Base-by-base conservation (phyloP, 2,888 invertebrate genomes). In the Hydroisotoma schaefferi region DNA sequence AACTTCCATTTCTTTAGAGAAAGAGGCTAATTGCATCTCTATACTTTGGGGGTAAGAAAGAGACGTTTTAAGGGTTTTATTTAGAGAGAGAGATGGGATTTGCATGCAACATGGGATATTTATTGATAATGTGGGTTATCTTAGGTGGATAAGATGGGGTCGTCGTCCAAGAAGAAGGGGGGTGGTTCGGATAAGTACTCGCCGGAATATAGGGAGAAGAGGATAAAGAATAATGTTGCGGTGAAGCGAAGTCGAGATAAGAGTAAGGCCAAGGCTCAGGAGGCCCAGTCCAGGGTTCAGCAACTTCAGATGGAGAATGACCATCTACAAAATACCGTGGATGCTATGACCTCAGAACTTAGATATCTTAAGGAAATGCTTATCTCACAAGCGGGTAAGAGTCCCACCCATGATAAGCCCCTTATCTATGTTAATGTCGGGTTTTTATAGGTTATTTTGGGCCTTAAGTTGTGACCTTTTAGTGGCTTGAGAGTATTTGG, bases 241-340 rank as follows among this genome's bases (percentile, higher is more conserved):
- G 90, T 90, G 0, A 90, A 90, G 77, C 84, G 87, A 67, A 88
- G 88, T 71, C 80, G 90, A 67, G 87, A 84, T 57, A 90, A 90
- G 77, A 73, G 73, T 25, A 75, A 75, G 67, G 63, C 62, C 25
- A 81, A 86, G 60, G 88, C 89, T 1, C 85, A 87, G 73, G 87
- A 89, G 75, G 90, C 90, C 4, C 79, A 87, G 65, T 83, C 84
- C 59, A 77, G 88, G 57, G 90, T 90, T 0, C 86, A 82, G 73
- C 84, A 86, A 75, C 76, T 90, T 38, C 86, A 87, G 75, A 84
- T 83, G 8, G 90, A 90, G 75, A 90, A 90, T 76, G 87, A 87
- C 75, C 82, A 86, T 73, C 77, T 90, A 27, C 87, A 89, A 75
- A 87, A 88, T 73, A 88, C 88, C 76, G 88, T 90, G 2, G 87